Base-by-base conservation (phyloP, 2,888 invertebrate genomes). In the Drosophila seclusa region DNA sequence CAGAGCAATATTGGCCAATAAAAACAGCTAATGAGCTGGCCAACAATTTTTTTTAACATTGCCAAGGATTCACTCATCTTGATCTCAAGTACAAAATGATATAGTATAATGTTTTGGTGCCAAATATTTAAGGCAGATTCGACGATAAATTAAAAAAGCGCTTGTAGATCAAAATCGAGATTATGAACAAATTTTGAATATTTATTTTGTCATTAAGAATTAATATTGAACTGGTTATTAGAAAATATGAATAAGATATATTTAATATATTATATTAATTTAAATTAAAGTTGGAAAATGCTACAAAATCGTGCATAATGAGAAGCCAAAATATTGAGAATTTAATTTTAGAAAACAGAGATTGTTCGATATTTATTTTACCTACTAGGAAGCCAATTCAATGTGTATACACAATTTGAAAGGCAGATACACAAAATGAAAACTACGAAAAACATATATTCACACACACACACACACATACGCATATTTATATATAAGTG, bases 31-130 rank as follows among this genome's bases (percentile, higher is more conserved):
- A 78, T 80, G 72, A 76, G 55, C 54, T 66, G 64, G 29, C 73
- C 50, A 67, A 76, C 55, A 57, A 55, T 36, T 16, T 40, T 40
- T 64, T 40, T 71, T 36, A 34, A 72, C 87, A 90, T 79, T 79
- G 87, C 83, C 90, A 87, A 87, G 88, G 86, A 87, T 90, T 88
- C 82, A 78, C 82, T 81, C 80, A 76, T 70, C 67, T 52, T 62
- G 38, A 36, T 59, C 45, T 65, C 48, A 48, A 62, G 40, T 53
- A 53, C 45, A 59, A 31, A 59, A 52, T 76, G 58, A 68, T 67
- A 68, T 31, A 42, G 61, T 34, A 70, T 70, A 57, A 76, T 73
- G 52, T 62, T 78, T 66, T 60, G 74, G 63, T 78, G 88, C 77
- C 86, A 89, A 81, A 72, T 79, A 73, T 83, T 84, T 74, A 71